Base-by-base conservation (phyloP, 2,888 invertebrate genomes). In the Monopis laevigella region DNA sequence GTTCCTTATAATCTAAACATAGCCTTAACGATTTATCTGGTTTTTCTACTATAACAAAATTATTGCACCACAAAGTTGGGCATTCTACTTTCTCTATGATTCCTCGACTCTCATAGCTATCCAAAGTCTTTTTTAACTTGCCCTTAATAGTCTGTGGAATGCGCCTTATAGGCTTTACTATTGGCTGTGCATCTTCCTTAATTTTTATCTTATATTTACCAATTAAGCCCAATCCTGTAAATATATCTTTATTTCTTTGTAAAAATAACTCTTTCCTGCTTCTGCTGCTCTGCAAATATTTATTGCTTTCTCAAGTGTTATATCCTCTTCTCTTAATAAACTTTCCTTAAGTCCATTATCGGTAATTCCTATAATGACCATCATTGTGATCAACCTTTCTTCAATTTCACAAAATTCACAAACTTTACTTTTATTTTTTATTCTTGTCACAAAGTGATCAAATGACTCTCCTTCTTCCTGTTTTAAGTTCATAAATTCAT, bases 21-120 rank as follows among this genome's bases (percentile, higher is more conserved):
- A 58, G 24, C 16, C 56, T 29, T 10, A 56, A 16, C 5, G 44
- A 45, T n/a, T 43, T 44, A 45, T 54, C 45, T 13, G 48, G 48
- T 43, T 56, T 56, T 40, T 54, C 51, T 7, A 53, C 51, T 24
- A 54, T 48, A 2, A 54, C 52, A 6, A 54, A 30, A 43, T 51
- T 53, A 39, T 45, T 44, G 7, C 41, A 42, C 46, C 45, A 48
- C 1, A n/a, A 24, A 11, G 48, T 48, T 1, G 46, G 48, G 1
- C 30, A 29, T 2, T 28, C 29, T 13, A 48, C 42, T 43, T 45
- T 46, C 42, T 43, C 39, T 21, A 48, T 48, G 4, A 46, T 41
- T 3, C 28, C 19, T 29, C 38, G 41, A 27, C 21, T 43, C 29
- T 48, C 45, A 43, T 42, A 44, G 3, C 6, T 40, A 34, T 39